phyloP scores from a whole-genome alignment of 92 coral and sea anemone genomes.

The Actinernus sp. region DNA sequence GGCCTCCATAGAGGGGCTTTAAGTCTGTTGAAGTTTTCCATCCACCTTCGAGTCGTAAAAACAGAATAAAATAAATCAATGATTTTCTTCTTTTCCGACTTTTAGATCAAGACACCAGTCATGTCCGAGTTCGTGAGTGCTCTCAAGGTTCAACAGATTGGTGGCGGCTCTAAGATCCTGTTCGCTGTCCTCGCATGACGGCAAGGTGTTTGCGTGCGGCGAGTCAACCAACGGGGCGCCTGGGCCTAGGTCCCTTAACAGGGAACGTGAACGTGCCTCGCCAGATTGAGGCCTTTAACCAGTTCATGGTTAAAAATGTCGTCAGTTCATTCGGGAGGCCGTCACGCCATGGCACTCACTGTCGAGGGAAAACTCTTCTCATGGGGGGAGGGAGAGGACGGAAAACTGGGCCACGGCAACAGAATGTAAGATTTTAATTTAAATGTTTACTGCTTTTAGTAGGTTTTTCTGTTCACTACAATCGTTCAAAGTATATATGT shows the following conservation, averaged over 20 bases:
- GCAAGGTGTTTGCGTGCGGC: constrained; percentile 94
- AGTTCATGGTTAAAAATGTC: constrained; percentile 86
- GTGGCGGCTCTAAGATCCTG: constrained; percentile 95
- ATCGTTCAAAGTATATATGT: too few species aligned
- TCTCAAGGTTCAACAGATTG: constrained; percentile 80
- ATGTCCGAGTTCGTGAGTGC: constrained; percentile 79
- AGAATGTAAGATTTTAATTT: constrained; percentile 86
- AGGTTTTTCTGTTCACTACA: too few species aligned
- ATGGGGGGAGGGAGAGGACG: constrained; percentile 99
- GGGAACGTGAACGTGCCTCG: constrained; percentile 90
- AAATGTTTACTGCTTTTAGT: too few species aligned
- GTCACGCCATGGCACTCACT: constrained; percentile 96
- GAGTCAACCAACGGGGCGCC: constrained; percentile 97
- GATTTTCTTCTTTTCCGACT: not conserved
- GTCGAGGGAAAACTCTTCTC: constrained; percentile 92
- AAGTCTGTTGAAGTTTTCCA: too few species aligned
- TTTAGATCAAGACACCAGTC: constrained; percentile 85
- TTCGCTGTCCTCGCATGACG: constrained; percentile 91
- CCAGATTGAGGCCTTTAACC: constrained; percentile 80
- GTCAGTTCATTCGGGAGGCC: constrained; percentile 96
- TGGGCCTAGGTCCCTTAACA: constrained; percentile 85
- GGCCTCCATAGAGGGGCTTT: too few species aligned
- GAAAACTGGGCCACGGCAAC: constrained; percentile 98
- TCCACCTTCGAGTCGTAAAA: too few species aligned
- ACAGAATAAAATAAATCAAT: too few species aligned